These are phyloP conservation scores for Lamellibrachia satsuma DNA, from an alignment of 2,888 invertebrate species.

Conservation along the genomic window DNA sequence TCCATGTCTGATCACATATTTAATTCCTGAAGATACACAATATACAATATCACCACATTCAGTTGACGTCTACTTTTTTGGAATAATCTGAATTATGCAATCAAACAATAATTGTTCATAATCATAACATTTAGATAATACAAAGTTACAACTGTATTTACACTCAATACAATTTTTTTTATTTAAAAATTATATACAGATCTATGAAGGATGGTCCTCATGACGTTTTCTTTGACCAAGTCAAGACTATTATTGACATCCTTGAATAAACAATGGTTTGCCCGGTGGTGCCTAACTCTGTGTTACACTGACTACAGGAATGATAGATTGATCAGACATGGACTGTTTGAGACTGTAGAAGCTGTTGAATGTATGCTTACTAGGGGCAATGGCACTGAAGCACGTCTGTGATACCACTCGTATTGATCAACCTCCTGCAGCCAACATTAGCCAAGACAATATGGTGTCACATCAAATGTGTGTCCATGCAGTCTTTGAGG, in stretches of 20 bases:
- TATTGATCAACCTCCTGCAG: not conserved
- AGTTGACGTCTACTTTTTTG: not conserved
- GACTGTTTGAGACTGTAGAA: not conserved
- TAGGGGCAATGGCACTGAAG: conserved; percentile 17
- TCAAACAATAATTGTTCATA: not conserved
- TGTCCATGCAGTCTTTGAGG: not conserved
- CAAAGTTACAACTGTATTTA: not conserved
- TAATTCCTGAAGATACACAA: not conserved
- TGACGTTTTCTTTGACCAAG: too few species aligned
- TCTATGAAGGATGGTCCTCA: too few species aligned
- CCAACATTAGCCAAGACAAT: not conserved
- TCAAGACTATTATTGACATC: too few species aligned
- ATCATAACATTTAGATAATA: not conserved
- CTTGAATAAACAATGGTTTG: too few species aligned
- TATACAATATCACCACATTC: not conserved
- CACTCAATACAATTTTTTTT: too few species aligned
- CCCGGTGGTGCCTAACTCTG: too few species aligned
- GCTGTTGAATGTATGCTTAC: not conserved
- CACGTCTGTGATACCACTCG: conserved; percentile 4
- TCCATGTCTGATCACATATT: not conserved
- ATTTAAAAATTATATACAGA: too few species aligned
- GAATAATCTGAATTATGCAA: not conserved
- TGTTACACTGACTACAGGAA: not conserved
- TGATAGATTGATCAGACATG: not conserved
- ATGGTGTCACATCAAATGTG: not conserved